Percentiles rank a stretch among this genome's conserved stretches.
These are phyloP conservation scores for Elegia similella DNA, from an alignment of 2,888 invertebrate genomes.

Conservation along the genomic window DNA sequence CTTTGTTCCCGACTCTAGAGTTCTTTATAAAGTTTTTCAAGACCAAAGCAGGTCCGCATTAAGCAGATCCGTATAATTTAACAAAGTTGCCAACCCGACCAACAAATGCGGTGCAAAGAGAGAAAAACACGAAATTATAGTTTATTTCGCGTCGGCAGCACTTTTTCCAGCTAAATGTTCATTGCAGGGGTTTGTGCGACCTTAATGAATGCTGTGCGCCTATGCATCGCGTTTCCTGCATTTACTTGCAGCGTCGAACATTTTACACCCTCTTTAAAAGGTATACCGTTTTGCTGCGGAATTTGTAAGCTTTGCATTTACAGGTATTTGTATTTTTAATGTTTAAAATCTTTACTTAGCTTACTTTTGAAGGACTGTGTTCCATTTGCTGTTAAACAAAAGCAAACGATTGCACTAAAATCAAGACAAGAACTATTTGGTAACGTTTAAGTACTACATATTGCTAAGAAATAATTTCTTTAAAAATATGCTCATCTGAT, in stretches of 20 bases:
- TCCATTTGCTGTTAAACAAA: not conserved
- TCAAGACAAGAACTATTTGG: no score
- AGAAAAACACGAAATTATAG: constrained; percentile 45
- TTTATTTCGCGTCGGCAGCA: constrained; percentile 41
- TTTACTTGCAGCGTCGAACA: constrained; percentile 42
- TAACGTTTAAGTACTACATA: no score
- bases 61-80: constrained; percentile 13
- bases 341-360: not conserved
- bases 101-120: constrained; percentile 34
- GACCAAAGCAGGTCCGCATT: not conserved
- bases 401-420: no score
- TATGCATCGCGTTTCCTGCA: constrained; percentile 37
- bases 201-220: constrained; percentile 63
- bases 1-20: not conserved
- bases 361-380: not conserved
- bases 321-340: not conserved
- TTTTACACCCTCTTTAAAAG: constrained; percentile 43
- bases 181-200: constrained; percentile 43
- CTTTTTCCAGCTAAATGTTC: constrained; percentile 49
- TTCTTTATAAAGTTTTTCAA: not conserved
- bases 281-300: constrained; percentile 4
- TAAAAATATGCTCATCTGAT: no score
- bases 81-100: constrained; percentile 29
- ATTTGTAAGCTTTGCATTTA: not conserved
- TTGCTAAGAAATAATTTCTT: no score